phyloP scores from a whole-genome alignment of 2,113 vertebrate species.

The Mustela lutreola region DNA sequence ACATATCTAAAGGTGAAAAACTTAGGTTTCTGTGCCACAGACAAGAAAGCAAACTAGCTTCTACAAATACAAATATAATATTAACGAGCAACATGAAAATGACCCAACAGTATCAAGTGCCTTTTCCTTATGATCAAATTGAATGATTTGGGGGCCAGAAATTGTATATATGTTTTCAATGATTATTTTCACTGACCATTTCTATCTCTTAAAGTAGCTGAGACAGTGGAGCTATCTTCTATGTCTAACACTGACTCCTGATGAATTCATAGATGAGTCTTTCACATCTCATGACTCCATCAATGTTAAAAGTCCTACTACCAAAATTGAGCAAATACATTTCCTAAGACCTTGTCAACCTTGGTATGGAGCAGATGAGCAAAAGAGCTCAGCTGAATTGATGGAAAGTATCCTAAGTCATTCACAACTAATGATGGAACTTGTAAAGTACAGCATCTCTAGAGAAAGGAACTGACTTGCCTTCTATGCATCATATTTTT shows the following conservation, averaged over 20 bases:
- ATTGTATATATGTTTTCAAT: not conserved
- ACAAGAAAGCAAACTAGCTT: not conserved
- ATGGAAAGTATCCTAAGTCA: conserved; percentile 35
- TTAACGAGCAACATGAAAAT: conserved; percentile 26
- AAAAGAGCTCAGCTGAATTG: conserved; percentile 5
- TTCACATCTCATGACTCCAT: conserved; percentile 25
- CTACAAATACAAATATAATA: not conserved
- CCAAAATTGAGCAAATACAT: conserved; percentile 16
- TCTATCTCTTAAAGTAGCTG: conserved; percentile 37
- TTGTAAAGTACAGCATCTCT: not conserved
- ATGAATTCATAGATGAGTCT: not conserved
- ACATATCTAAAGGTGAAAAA: conserved; percentile 32
- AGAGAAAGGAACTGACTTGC: not conserved
- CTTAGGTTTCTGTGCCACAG: conserved; percentile 41
- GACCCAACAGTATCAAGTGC: not conserved
- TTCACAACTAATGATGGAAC: conserved; percentile 32
- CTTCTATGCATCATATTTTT: not conserved
- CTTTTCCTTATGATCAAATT: conserved; percentile 38
- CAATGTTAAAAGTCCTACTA: not conserved
- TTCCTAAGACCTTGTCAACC: conserved; percentile 47
- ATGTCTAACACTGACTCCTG: not conserved
- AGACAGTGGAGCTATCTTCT: not conserved
- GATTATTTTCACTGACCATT: not conserved
- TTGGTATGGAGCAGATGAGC: conserved; percentile 41
- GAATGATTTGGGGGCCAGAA: not conserved